Evolutionary conservation across 2,888 invertebrate genomes (phyloP), one percentile per base, ranked within the genome.

Genomic region (Andricus curvator): DNA sequence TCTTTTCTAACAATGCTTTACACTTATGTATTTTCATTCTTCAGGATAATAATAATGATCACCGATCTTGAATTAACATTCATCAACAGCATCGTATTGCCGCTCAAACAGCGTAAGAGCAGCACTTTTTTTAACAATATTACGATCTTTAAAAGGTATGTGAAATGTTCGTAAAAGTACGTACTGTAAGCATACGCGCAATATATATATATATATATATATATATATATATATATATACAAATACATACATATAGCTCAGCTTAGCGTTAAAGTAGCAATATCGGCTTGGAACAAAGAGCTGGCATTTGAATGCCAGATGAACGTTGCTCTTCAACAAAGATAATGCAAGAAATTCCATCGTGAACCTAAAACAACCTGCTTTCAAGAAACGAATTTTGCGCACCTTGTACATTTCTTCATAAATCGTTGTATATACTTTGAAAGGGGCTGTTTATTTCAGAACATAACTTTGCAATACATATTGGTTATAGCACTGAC

Each of bases 221-320:
- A 51, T 20, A 20, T 70, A 51, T 56, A 48, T 15, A 25, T 25
- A 51, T 20, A 20, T 70, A 51, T 56, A 48, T 15, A 25, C 1
- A 33, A 33, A 33, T 33, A 33, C 33, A 33, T 33, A 44, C 13
- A 20, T 51, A 48, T 51, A 25, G 11, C 48, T 48, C 33, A 68
- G 51, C 70, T 70, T n/a, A 56, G 25, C 29, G 22, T 51, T 51
- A 48, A 70, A 70, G 48, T 70, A 70, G 29, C 51, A 74, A 74
- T 51, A 74, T 74, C 74, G 51, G 33, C n/a, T 51, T 8, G 29
- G n/a, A 74, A 74, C 74, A 74, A 74, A 74, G 74, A 74, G 56
- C 33, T 74, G 74, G 74, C 74, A 74, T 74, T 74, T 74, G 74
- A 74, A 74, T 74, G 74, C 74, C 74, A 74, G 74, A 74, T 74